phyloP scores from a whole-genome alignment of 2,888 invertebrate species.

The Ametastegia equiseti region DNA sequence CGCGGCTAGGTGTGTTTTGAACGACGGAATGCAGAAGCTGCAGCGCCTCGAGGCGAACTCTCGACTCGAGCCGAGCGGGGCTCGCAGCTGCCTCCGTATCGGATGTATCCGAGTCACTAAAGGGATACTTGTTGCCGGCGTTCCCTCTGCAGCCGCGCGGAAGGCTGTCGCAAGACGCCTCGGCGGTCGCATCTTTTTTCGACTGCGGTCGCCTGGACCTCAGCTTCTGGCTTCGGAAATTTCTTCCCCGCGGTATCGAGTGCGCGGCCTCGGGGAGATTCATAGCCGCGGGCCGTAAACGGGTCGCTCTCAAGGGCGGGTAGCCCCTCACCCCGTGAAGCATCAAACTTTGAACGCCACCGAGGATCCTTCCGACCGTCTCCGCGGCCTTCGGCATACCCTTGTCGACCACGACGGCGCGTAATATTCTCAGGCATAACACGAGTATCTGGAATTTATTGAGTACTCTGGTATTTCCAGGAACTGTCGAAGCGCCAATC shows the following conservation, averaged over 20 bases:
- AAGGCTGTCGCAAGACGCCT: constrained; percentile 44
- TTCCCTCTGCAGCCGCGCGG: constrained; percentile 27
- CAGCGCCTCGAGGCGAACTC: constrained; percentile 65
- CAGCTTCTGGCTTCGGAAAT: constrained; percentile 60
- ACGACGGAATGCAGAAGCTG: constrained; percentile 63
- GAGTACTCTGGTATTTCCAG: constrained; percentile 59
- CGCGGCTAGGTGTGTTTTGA: constrained; percentile 62
- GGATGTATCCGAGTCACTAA: constrained; percentile 70
- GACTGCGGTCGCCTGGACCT: constrained; percentile 58
- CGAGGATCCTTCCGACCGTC: constrained; percentile 67
- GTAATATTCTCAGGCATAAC: constrained; percentile 64
- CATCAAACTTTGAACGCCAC: constrained; percentile 67
- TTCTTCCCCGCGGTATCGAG: constrained; percentile 63
- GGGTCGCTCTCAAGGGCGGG: constrained; percentile 59
- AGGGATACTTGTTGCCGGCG: constrained; percentile 61
- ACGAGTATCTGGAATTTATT: constrained; percentile 61
- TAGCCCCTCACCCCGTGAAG: constrained; percentile 69
- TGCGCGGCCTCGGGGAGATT: constrained; percentile 69
- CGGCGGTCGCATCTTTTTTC: constrained; percentile 55
- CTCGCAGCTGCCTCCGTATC: constrained; percentile 64
- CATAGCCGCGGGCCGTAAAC: constrained; percentile 69
- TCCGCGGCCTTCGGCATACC: constrained; percentile 55
- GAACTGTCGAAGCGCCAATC: neutral
- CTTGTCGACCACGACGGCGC: constrained; percentile 58
- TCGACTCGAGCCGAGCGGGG: constrained; percentile 58